Percentiles rank a stretch among this genome's conserved stretches.
Evolutionary conservation across 1,140 invertebrate species (phyloP).

Genomic region (Aphelenchoides fujianensis): DNA sequence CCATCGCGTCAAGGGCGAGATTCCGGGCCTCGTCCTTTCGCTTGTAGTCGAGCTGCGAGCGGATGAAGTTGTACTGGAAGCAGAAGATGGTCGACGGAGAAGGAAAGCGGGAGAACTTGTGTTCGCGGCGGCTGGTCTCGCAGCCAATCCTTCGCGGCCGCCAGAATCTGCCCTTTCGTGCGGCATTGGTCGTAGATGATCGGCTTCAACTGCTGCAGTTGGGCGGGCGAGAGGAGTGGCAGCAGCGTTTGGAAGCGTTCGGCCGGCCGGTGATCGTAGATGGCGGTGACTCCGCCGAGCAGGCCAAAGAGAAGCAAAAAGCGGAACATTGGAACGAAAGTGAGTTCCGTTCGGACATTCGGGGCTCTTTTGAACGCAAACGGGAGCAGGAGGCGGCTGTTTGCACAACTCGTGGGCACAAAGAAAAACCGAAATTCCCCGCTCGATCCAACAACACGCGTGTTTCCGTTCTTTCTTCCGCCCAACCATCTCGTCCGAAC

Average conservation of each 20-base stretch:
- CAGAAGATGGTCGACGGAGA: not conserved
- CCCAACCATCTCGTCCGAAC: too few species aligned
- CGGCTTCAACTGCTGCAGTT: not conserved
- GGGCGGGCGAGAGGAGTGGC: not conserved
- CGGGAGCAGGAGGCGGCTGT: too few species aligned
- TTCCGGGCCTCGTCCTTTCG: constrained; percentile 4
- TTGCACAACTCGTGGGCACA: too few species aligned
- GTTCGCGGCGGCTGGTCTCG: not conserved
- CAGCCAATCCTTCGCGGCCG: not conserved
- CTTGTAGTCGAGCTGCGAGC: not conserved
- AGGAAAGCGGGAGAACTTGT: not conserved
- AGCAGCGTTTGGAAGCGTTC: constrained; percentile 8
- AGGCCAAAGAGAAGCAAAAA: not conserved
- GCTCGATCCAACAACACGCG: too few species aligned
- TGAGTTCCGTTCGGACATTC: too few species aligned
- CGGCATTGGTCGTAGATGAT: constrained; percentile 4
- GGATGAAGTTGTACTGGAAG: constrained; percentile 8
- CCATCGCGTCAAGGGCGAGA: not conserved
- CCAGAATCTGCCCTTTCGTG: constrained; percentile 1
- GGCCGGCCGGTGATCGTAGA: constrained; percentile 10
- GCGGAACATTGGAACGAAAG: too few species aligned
- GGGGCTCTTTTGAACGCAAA: too few species aligned
- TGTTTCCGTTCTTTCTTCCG: too few species aligned
- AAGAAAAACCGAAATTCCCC: too few species aligned
- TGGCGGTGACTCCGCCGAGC: not conserved